Base-by-base conservation (phyloP, 1,140 invertebrate species). In the Heliconius congener region DNA sequence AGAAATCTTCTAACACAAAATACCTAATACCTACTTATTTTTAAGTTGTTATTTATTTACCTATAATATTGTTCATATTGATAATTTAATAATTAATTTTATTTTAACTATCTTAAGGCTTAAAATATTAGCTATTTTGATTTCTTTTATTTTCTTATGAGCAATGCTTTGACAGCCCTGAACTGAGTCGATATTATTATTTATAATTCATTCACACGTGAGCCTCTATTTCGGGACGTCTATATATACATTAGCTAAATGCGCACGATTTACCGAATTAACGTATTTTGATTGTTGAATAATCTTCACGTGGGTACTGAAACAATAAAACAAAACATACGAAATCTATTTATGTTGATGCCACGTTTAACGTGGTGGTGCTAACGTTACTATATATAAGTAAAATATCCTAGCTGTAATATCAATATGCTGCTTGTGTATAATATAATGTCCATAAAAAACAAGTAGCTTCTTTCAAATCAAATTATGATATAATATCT, bases 221-320 rank as follows among this genome's bases (percentile, higher is more conserved):
- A 79, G n/a, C 23, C 39, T 6, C 42, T 74, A 79, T 74, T 79
- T 79, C 34, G 30, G 77, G 23, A 70, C 23, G 19, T 73, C 77
- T 70, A 79, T 52, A 79, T 74, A 71, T 79, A 77, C 37, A 23
- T n/a, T n/a, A 16, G 77, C 23, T 50, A 74, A 79, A 70, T 74
- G 72, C 42, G 55, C 57, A 23, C 27, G 57, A 79, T 79, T 74
- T 16, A 79, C 77, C 19, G 27, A 34, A 18, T 50, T 57, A 23
- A 23, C 73, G 23, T 34, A 73, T 52, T 52, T 42, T 66, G 71
- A 78, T 73, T 74, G 11, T 42, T 71, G 72, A 60, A 30, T 66
- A 27, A 72, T 72, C 37, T 30, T 30, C 60, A n/a, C n/a, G 4
- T 66, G 27, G 60, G 13, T 30, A 66, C 60, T 66, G 13, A 66